Percentiles rank a stretch among this genome's conserved stretches.
These are phyloP conservation scores for Melolontha melolontha DNA, from an alignment of 2,888 invertebrate species.

Conservation along the genomic window DNA sequence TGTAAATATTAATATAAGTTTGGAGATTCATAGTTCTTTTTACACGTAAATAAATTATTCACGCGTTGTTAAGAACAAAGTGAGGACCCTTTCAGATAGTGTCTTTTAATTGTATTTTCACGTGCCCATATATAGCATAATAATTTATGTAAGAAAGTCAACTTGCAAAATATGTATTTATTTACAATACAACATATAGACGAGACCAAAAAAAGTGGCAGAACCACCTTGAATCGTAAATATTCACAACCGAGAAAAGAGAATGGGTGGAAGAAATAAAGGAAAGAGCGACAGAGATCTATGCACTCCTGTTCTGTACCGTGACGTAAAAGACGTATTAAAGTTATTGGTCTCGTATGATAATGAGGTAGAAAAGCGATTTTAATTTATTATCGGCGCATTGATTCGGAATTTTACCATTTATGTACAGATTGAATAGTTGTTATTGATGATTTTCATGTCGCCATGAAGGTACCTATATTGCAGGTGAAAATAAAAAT, in stretches of 20 bases:
- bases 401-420: constrained; percentile 17
- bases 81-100: too few relatives aligned
- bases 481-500: too few relatives aligned
- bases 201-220: constrained; percentile 20
- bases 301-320: constrained; percentile 6
- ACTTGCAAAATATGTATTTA: constrained; percentile 11
- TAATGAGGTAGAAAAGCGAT: constrained; percentile 26
- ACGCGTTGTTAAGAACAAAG: too few relatives aligned
- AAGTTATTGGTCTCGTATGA: constrained; percentile 27
- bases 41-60: too few relatives aligned
- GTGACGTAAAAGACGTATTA: constrained; percentile 23
- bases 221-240: constrained; percentile 28
- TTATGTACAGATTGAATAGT: constrained; percentile 4
- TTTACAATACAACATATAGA: constrained; percentile 7
- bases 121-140: too few relatives aligned
- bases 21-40: too few relatives aligned
- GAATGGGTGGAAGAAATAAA: constrained; percentile 1
- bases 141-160: constrained; percentile 1
- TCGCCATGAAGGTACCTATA: background rate
- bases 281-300: background rate
- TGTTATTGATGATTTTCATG: background rate
- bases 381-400: constrained; percentile 18
- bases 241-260: constrained; percentile 17
- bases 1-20: too few relatives aligned
- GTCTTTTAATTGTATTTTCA: too few relatives aligned